A percentile compares a stretch with the other conserved stretches of the same genome.
phyloP scores from a whole-genome alignment of 2,797 vertebrate genomes.

The Eulemur rubriventer region DNA sequence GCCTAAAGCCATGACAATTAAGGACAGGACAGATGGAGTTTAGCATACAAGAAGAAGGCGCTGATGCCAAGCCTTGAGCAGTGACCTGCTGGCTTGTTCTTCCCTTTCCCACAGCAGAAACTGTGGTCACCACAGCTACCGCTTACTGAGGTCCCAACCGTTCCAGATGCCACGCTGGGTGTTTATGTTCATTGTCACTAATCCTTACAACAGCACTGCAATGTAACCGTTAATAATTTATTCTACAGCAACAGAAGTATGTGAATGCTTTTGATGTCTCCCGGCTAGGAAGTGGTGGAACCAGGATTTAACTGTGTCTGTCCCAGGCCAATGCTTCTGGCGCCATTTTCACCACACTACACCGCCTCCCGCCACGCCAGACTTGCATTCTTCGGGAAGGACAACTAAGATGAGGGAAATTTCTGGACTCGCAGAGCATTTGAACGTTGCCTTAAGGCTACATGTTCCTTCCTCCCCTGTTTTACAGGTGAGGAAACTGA shows the following conservation, averaged over 20 bases:
- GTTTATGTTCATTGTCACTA: not conserved
- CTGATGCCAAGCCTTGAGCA: not conserved
- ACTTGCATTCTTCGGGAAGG: not conserved
- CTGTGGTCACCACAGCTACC: rapidly evolving
- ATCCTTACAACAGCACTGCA: not conserved
- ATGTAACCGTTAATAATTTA: not conserved
- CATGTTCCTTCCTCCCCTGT: not conserved
- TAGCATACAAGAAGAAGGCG: rapidly evolving
- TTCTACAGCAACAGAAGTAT: not conserved
- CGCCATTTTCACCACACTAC: not conserved
- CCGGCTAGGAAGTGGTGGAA: not conserved
- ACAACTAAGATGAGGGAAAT: not conserved
- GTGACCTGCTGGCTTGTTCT: rapidly evolving
- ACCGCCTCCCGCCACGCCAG: not conserved
- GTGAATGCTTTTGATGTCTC: not conserved
- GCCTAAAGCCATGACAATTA: not conserved
- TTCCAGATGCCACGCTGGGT: not conserved
- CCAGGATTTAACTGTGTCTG: not conserved
- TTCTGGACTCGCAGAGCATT: not conserved
- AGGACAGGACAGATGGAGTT: not conserved
- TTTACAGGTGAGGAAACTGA: not conserved
- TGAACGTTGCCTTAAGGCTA: not conserved
- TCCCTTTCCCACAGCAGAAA: not conserved
- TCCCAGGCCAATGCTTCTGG: not conserved
- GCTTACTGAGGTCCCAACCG: not conserved